Base-by-base conservation (phyloP, 2,888 invertebrate species). In the Oscheius sp. region DNA sequence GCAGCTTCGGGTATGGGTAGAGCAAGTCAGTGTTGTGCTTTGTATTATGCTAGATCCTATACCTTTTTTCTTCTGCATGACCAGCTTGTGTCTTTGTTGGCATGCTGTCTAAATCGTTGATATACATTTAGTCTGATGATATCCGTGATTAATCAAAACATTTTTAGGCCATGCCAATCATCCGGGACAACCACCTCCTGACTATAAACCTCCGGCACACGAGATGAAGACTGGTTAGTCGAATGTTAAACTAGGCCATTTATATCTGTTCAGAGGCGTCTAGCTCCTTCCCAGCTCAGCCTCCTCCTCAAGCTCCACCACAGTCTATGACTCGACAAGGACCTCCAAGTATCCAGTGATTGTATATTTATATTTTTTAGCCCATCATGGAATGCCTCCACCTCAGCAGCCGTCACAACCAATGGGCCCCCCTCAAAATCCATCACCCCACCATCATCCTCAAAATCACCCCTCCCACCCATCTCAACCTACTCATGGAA, bases 1-100 rank as follows among this genome's bases (percentile, higher is more conserved):
- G 50, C 33, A 17, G 44, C 59, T 41, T 26, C 41, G 41, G 59
- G 59, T 44, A 59, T 59, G 59, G 41, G 41, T 59, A 24, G 59
- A 44, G 24, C 56, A 56, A 59, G 59, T 59, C 59, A 59, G 59
- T 59, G 59, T 59, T 59, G 59, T 59, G 44, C 17, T 41, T 38
- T 41, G 41, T 38, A 44, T 14, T 6, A n/a, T n/a, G 17, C 50
- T 26, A 26, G 26, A 20, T 33, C 30, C 14, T 14, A 33, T 22
- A 36, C 38, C 38, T n/a, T 50, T 22, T 41, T 41, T 14, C 41
- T 47, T 47, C 47, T 59, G 59, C 59, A 59, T 59, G 59, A n/a
- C 20, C 36, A 8, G 17, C 30, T 44, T 59, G 41, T 41, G 59
- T 59, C 20, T 28, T 59, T 26, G 44, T 44, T 17, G 54, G 54